Conservation (phyloP, 2,888 invertebrate species). For the Sympetrum striolatum region DNA sequence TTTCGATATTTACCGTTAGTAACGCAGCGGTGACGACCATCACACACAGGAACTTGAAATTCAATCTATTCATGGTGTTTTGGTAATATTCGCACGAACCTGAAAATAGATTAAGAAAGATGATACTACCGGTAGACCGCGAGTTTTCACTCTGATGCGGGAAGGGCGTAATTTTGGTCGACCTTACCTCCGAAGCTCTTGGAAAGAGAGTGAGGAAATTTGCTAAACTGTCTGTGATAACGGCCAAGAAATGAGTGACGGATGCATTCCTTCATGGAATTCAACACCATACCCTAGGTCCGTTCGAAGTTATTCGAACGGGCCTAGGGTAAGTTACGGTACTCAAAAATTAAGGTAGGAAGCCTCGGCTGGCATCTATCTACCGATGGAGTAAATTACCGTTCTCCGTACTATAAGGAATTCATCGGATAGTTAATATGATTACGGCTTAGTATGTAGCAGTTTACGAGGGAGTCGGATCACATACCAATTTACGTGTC, state of each 20-base stretch:
- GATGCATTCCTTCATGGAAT: not conserved
- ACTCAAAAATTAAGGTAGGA: not conserved
- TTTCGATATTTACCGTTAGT: not conserved
- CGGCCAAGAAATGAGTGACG: not conserved
- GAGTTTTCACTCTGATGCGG: not conserved
- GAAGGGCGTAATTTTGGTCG: not conserved
- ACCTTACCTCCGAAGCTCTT: not conserved
- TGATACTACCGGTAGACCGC: not conserved
- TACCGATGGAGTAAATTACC: not conserved
- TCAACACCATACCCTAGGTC: not conserved
- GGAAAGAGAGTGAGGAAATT: not conserved
- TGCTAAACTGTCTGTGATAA: not conserved
- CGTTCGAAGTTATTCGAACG: not conserved
- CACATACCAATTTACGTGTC: not conserved
- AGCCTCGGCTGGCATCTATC: not conserved
- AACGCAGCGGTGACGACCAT: slow-evolving; percentile 6
- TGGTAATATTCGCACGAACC: not conserved
- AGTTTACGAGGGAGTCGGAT: not conserved
- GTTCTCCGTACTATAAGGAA: not conserved
- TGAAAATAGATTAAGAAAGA: not conserved
- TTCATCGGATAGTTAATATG: not conserved
- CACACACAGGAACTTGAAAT: not conserved
- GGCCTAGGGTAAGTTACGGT: not conserved
- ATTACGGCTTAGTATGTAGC: not conserved
- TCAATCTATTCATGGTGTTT: not conserved